Evolutionary conservation across 2,797 vertebrate species (phyloP).

Genomic region (Hemibagrus guttatus): DNA sequence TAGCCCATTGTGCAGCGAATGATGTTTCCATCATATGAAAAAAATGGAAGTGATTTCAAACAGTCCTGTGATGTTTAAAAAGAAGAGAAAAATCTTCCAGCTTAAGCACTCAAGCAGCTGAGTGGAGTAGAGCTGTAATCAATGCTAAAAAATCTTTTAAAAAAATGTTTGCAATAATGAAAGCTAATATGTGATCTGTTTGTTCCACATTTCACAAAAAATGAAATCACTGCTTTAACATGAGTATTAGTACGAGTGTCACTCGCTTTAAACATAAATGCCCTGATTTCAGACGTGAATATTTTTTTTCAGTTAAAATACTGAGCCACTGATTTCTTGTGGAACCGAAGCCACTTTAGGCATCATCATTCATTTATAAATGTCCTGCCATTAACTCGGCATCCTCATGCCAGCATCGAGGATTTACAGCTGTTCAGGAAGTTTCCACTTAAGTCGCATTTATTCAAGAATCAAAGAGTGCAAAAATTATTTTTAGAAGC

Average conservation of each 20-base stretch:
- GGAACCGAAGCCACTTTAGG: neutral
- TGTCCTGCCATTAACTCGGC: slow-evolving; percentile 68
- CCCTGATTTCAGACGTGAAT: neutral
- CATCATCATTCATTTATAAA: slow-evolving; percentile 65
- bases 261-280: neutral
- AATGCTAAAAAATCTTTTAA: neutral
- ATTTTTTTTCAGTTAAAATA: neutral
- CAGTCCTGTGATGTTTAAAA: neutral
- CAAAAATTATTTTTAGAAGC: neutral
- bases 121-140: neutral
- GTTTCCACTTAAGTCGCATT: slow-evolving; percentile 8
- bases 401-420: slow-evolving; percentile 58
- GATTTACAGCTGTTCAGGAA: slow-evolving; percentile 66
- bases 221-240: neutral
- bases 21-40: neutral
- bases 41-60: neutral
- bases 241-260: too few species aligned
- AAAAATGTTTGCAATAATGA: neutral
- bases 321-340: neutral
- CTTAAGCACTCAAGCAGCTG: neutral
- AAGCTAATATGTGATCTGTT: neutral
- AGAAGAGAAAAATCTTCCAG: neutral
- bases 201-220: neutral
- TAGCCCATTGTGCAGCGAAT: too few species aligned
- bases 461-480: neutral